Percentiles rank a stretch among this genome's conserved stretches.
Evolutionary conservation across 2,888 invertebrate genomes (phyloP).

Genomic region (Zelleria hepariella): DNA sequence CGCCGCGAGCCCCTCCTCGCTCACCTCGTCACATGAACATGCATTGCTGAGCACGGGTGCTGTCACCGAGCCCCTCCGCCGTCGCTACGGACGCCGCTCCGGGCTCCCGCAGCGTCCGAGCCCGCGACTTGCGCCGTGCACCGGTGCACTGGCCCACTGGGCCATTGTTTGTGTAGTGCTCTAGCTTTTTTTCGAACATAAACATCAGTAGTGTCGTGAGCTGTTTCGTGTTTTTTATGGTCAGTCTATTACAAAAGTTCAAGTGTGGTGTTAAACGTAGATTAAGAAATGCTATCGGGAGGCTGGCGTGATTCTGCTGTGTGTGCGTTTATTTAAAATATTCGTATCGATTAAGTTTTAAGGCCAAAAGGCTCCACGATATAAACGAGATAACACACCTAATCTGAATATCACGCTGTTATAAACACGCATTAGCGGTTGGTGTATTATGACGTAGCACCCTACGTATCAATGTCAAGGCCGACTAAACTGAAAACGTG

Average conservation of each 20-base stretch:
- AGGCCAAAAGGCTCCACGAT: conserved; percentile 6
- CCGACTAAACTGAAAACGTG: neutral
- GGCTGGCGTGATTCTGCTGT: conserved; percentile 35
- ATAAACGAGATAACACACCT: conserved; percentile 57
- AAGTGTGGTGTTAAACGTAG: conserved; percentile 5
- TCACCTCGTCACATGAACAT: conserved; percentile 18
- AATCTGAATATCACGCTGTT: conserved; percentile 58
- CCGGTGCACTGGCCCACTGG: conserved; percentile 48
- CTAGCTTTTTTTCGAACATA: conserved; percentile 10
- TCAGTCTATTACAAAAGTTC: neutral
- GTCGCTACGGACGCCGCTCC: conserved; percentile 63
- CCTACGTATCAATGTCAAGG: conserved; percentile 6
- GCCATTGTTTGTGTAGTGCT: conserved; percentile 44
- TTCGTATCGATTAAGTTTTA: conserved; percentile 18
- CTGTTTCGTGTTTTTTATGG: neutral
- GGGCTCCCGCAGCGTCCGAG: conserved; percentile 30
- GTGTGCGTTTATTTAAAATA: conserved; percentile 16
- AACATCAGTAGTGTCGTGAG: neutral
- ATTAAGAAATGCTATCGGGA: conserved; percentile 43
- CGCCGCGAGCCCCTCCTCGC: conserved; percentile 22
- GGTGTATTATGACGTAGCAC: conserved; percentile 5
- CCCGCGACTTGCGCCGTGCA: conserved; percentile 10
- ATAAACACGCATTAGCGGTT: conserved; percentile 56
- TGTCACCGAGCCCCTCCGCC: conserved; percentile 38
- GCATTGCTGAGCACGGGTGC: conserved; percentile 43